These are phyloP conservation scores for Andricus curvator DNA, from an alignment of 2,888 invertebrate genomes.

Conservation along the genomic window DNA sequence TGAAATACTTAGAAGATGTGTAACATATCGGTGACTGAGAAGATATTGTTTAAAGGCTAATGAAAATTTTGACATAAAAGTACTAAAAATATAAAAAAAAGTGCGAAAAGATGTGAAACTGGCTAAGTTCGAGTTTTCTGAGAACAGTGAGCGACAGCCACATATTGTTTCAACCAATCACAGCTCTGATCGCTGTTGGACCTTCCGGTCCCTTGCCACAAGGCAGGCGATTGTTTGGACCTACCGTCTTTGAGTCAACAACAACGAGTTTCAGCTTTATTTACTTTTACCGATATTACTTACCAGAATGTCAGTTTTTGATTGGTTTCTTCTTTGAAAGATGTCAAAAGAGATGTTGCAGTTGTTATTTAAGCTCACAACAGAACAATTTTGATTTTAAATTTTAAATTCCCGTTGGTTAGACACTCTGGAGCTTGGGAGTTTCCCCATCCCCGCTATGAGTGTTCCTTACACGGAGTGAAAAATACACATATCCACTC, in stretches of 20 bases:
- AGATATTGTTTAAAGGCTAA: neutral
- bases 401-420: neutral
- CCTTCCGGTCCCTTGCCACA: slow-evolving; percentile 77
- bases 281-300: neutral
- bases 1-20: neutral
- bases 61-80: neutral
- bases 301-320: neutral
- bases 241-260: slow-evolving; percentile 75
- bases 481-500: neutral
- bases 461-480: neutral
- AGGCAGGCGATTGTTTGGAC: slow-evolving; percentile 79
- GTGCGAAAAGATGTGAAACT: neutral
- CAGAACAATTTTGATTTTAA: neutral
- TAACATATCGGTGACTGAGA: neutral
- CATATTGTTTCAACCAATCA: slow-evolving; percentile 79
- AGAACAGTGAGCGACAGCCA: slow-evolving; percentile 70
- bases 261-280: slow-evolving; percentile 43
- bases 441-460: neutral
- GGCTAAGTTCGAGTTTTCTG: slow-evolving; percentile 52
- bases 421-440: neutral
- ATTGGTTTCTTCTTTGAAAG: neutral
- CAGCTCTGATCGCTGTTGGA: slow-evolving; percentile 78
- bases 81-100: neutral
- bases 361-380: neutral
- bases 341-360: neutral